Percentiles rank a stretch among this genome's conserved stretches.
Evolutionary conservation across 2,888 invertebrate species (phyloP).

Genomic region (Phalangium opilio): DNA sequence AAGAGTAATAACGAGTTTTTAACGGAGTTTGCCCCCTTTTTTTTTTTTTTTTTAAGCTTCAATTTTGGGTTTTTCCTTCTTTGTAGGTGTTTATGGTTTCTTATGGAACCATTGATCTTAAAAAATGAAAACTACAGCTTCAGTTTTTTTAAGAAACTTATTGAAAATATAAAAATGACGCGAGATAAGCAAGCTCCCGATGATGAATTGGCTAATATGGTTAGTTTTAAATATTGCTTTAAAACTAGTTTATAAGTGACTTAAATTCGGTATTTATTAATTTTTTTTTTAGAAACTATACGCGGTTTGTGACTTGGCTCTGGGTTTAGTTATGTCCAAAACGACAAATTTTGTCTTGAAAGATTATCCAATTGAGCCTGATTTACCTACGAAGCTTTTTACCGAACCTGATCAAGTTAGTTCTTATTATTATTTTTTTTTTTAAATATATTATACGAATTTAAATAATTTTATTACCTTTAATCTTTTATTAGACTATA

Average conservation of each 20-base stretch:
- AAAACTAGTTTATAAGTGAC: neutral
- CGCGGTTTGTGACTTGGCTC: conserved; percentile 87
- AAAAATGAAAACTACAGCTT: conserved; percentile 89
- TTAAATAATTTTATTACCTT: too few species aligned
- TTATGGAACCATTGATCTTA: conserved; percentile 80
- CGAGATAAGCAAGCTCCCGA: conserved; percentile 72
- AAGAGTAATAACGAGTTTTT: conserved; percentile 29
- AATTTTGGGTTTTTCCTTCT: neutral
- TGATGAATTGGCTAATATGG: conserved; percentile 65
- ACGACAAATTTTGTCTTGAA: conserved; percentile 74
- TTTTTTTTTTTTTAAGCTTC: neutral
- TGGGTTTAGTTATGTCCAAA: conserved; percentile 74
- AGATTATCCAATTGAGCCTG: conserved; percentile 69
- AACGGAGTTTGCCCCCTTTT: neutral
- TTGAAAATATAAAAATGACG: conserved; percentile 87
- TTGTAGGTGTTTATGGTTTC: conserved; percentile 74
- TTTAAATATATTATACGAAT: too few species aligned
- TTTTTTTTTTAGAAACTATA: conserved; percentile 64
- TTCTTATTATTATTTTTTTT: too few species aligned
- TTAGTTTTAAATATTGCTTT: conserved; percentile 36
- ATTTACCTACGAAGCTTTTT: conserved; percentile 58
- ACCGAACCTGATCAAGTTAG: conserved; percentile 30
- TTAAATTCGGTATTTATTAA: too few species aligned
- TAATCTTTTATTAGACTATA: too few species aligned
- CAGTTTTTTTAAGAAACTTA: conserved; percentile 82